These are phyloP conservation scores for Apis laboriosa DNA, from an alignment of 1,140 invertebrate species.

Conservation along the genomic window DNA sequence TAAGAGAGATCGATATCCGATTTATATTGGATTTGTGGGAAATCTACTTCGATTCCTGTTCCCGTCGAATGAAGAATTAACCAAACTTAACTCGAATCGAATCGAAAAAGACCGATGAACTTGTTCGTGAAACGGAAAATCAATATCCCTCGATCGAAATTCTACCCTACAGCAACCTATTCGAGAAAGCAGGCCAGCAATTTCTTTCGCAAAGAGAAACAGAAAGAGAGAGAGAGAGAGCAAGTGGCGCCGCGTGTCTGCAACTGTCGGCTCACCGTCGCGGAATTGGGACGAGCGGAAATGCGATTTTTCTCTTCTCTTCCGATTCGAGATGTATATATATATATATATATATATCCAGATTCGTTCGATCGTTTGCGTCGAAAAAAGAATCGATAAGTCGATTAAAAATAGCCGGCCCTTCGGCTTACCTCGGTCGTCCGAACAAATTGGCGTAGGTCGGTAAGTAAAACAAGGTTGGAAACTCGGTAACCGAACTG, in stretches of 20 bases:
- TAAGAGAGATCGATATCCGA: too few species aligned
- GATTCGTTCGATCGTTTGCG: too few species aligned
- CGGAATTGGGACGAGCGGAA: not conserved
- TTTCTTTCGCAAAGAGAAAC: not conserved
- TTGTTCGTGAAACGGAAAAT: not conserved
- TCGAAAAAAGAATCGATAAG: not conserved
- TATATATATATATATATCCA: too few species aligned
- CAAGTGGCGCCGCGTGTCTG: constrained; percentile 5
- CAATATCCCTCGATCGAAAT: constrained; percentile 35
- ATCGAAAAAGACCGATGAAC: not conserved
- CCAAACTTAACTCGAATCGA: too few species aligned
- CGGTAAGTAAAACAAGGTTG: constrained; percentile 68
- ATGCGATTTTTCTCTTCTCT: not conserved
- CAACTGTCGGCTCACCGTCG: constrained; percentile 7
- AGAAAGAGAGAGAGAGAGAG: too few species aligned
- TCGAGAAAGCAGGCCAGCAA: constrained; percentile 14
- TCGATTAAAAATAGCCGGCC: constrained; percentile 50
- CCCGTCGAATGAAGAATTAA: too few species aligned
- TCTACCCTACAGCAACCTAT: not conserved
- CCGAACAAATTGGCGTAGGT: constrained; percentile 68
- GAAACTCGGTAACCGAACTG: constrained; percentile 55
- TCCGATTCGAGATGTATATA: too few species aligned
- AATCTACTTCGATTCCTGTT: too few species aligned
- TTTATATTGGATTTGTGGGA: too few species aligned
- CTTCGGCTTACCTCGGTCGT: constrained; percentile 41